Evolutionary conservation across 2,113 vertebrate genomes (phyloP), one percentile per base, ranked within the genome.

Genomic region (Cervus canadensis): DNA sequence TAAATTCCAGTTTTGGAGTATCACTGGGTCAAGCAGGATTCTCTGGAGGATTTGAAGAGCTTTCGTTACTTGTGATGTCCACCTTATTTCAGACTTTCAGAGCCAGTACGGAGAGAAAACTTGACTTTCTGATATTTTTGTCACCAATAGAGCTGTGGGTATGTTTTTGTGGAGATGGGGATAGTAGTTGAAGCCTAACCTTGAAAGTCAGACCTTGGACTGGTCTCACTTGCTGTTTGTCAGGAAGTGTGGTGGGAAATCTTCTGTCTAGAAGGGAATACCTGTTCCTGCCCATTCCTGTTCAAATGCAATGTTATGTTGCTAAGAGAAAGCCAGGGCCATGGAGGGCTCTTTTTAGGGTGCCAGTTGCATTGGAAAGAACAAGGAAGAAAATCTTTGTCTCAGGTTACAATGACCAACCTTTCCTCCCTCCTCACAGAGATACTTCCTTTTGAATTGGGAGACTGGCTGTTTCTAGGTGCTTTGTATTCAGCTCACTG

Each of bases 101-200:
- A 89, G 48, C 48, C 54, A 92, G 59, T 54, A 59, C 9, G 3
- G 40, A 89, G 71, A 93, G 67, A 74, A 94, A 89, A 89, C 60
- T 91, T 96, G 67, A 76, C 71, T 95, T 95, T 86, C 89, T 86
- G 87, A 56, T 52, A 87, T 83, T 92, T 95, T 96, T 82, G 11
- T 89, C 56, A 36, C 57, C 43, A 83, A 3, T 12, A 95, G 76
- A 83, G 45, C 56, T 40, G 1, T 89, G 67, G 81, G 30, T 95
- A 89, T 74, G 26, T 71, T 96, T 83, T 64, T 92, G 36, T 45
- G 30, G 28, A 50, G 59, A n/a, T 21, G 50, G 36, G 64, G 30
- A 7, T 84, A 59, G 28, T 48, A 88, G 83, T 33, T 71, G 71
- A 93, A 91, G 25, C 60, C 52, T 57, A 15, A 26, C 60, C 78